Conservation (phyloP, 1,140 invertebrate species). For the Temnothorax curvispinosus region DNA sequence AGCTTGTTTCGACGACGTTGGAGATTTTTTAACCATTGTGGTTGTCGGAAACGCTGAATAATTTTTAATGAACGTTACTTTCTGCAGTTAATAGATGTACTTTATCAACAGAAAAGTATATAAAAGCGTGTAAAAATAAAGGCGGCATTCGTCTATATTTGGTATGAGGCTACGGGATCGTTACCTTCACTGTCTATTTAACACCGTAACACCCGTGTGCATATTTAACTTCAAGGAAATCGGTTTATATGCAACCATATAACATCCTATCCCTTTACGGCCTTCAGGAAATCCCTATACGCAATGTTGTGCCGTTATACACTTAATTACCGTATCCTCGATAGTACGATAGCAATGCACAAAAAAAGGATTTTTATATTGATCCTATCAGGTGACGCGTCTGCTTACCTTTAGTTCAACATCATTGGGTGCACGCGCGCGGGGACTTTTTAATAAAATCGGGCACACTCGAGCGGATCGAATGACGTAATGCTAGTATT, state of each 20-base stretch:
- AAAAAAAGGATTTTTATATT: constrained; percentile 9
- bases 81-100: not conserved
- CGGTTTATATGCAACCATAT: not conserved
- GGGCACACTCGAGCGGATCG: constrained; percentile 9
- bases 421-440: not conserved
- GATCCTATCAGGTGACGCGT: not conserved
- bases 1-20: not conserved
- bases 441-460: constrained; percentile 12
- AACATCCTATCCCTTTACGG: constrained; percentile 3
- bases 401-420: not conserved
- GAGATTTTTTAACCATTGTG: not conserved
- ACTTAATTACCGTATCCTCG: not conserved
- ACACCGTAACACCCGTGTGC: not conserved
- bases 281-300: constrained; percentile 4
- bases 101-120: not conserved
- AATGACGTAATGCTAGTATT: constrained; percentile 1
- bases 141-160: constrained; percentile 36
- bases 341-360: not conserved
- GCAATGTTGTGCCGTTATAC: not conserved
- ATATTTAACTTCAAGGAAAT: constrained; percentile 48
- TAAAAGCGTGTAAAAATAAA: constrained; percentile 45
- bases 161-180: not conserved
- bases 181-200: constrained; percentile 36
- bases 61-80: not conserved
- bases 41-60: no score